Base-by-base conservation (phyloP, 2,113 vertebrate genomes). In the Apistogramma diplotaenia region DNA sequence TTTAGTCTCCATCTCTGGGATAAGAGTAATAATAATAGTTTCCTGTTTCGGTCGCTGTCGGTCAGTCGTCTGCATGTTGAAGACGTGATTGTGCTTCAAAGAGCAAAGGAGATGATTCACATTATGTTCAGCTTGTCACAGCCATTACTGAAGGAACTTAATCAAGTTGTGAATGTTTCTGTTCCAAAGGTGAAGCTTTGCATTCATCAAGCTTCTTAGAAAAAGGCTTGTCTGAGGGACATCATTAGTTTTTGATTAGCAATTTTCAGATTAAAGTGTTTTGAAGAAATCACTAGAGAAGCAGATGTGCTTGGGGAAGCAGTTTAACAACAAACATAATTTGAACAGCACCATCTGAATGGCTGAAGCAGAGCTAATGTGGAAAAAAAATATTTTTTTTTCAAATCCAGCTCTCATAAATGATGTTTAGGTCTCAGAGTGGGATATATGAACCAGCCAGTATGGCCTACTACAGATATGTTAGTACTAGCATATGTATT, bases 41-140 rank as follows among this genome's bases (percentile, higher is more conserved):
- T 71, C 18, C 57, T 61, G 60, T 82, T 74, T 87, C 51, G 78
- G 83, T 35, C 8, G 16, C 81, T 67, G 67, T 75, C 58, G 67
- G 19, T 83, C 62, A 72, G 21, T 83, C 60, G 43, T 75, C 58
- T 75, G 25, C 51, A 21, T 6, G 37, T 43, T 76, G 53, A 23
- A 70, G 73, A 53, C 2, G 10, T 13, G n/a, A 25, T 16, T 62
- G n/a, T 33, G 61, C 23, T 59, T 67, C 27, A 65, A 9, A 61
- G 54, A 60, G 54, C 55, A 54, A 58, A 61, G 76, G 31, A n/a
- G 49, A 53, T 73, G 75, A 46, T 1, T 85, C 72, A 61, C 46
- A 54, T 74, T 57, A 60, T 7, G 2, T 70, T 13, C 25, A 35
- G 37, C 29, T 12, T 29, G 78, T 87, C 80, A 74, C 46, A 56